A percentile compares a stretch with the other conserved stretches of the same genome.
These are phyloP conservation scores for Himalopsyche japonica DNA, from an alignment of 2,888 invertebrate species.

Conservation along the genomic window DNA sequence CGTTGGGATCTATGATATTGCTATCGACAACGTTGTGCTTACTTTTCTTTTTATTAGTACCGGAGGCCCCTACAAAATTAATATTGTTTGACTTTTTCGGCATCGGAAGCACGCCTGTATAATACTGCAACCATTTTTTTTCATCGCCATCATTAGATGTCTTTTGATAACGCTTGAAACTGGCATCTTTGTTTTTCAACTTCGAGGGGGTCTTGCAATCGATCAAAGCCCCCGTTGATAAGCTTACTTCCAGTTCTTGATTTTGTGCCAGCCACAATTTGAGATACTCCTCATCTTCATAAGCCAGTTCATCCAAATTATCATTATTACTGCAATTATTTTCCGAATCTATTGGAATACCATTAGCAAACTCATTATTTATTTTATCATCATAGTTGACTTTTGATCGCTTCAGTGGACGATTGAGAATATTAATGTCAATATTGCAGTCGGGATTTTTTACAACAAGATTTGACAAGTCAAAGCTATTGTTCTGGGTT, in stretches of 20 bases:
- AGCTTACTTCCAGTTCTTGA: slow-evolving; percentile 56
- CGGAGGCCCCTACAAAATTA: background rate
- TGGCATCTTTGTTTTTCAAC: background rate
- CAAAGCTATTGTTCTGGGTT: background rate
- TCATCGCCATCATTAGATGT: background rate
- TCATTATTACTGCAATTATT: background rate
- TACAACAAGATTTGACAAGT: background rate
- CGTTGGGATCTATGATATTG: slow-evolving; percentile 42
- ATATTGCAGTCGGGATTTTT: background rate
- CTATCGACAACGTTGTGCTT: slow-evolving; percentile 33
- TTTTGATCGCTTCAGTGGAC: background rate
- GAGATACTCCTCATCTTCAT: slow-evolving; percentile 54
- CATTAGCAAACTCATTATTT: background rate
- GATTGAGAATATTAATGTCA: background rate
- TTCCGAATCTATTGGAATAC: background rate
- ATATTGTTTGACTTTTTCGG: slow-evolving; percentile 2
- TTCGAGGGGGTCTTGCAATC: background rate
- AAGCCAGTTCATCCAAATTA: slow-evolving; percentile 27
- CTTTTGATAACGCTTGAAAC: background rate
- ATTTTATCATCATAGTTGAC: background rate
- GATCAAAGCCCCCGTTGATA: slow-evolving; percentile 42
- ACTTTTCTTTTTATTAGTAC: slow-evolving; percentile 7
- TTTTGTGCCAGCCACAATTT: slow-evolving; percentile 59
- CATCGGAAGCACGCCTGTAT: slow-evolving; percentile 44
- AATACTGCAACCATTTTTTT: slow-evolving; percentile 21